phyloP scores from a whole-genome alignment of 2,888 invertebrate species.

The Apocheima hispidaria region DNA sequence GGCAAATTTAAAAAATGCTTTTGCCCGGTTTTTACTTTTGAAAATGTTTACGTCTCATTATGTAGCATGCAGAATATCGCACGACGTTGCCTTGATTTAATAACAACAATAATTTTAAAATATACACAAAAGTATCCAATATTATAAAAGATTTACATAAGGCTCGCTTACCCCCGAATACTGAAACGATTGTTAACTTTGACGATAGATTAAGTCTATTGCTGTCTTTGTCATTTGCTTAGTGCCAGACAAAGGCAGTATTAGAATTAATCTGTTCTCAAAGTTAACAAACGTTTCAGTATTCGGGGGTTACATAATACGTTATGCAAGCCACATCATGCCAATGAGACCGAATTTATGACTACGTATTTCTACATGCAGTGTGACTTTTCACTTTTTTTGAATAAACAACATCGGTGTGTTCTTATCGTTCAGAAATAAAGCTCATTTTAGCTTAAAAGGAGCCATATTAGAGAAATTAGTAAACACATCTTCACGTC shows the following conservation, averaged over 20 bases:
- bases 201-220: no score
- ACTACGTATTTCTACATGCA: background rate
- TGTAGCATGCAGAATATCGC: background rate
- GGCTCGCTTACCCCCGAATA: slow-evolving; percentile 29
- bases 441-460: background rate
- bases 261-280: no score
- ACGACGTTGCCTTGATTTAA: background rate
- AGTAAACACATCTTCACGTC: no score
- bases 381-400: background rate
- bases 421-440: background rate
- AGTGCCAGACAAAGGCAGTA: no score
- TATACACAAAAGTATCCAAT: slow-evolving; percentile 15
- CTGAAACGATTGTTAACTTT: no score
- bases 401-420: background rate
- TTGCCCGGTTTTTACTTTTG: no score
- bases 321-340: slow-evolving; percentile 26
- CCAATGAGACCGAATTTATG: background rate
- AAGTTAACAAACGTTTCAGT: no score
- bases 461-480: background rate
- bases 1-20: no score
- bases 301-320: no score
- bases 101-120: slow-evolving; percentile 1
- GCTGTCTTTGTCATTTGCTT: no score
- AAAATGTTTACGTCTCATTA: background rate
- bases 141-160: slow-evolving; percentile 29